Conservation (phyloP, 2,888 invertebrate genomes). For the Nemurella pictetii region DNA sequence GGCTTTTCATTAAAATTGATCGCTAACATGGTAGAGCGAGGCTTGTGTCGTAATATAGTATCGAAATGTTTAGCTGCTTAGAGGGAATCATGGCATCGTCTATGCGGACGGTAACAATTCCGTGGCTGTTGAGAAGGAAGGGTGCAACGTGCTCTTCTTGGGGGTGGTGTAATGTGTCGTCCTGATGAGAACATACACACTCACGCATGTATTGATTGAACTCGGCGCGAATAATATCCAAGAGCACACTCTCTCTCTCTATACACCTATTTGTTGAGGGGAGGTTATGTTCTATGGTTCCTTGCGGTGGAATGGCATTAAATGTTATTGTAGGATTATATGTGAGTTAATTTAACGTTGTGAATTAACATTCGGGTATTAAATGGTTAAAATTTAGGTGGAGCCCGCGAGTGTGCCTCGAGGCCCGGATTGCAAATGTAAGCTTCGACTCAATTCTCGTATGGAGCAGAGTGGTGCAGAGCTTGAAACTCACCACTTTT, state of each 20-base stretch:
- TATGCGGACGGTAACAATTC: neutral
- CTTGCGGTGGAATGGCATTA: neutral
- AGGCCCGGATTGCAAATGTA: neutral
- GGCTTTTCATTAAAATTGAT: constrained; percentile 16
- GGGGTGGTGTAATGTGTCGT: neutral
- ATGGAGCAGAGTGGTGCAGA: neutral
- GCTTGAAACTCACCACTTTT: neutral
- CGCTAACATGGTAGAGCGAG: neutral
- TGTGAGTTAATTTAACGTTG: neutral
- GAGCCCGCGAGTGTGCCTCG: neutral
- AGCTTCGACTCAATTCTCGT: neutral
- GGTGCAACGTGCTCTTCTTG: neutral
- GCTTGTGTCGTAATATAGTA: neutral
- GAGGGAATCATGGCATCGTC: neutral
- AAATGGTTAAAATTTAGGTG: neutral
- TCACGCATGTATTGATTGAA: neutral
- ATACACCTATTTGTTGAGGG: neutral
- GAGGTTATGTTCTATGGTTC: neutral
- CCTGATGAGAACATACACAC: neutral
- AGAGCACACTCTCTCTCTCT: neutral
- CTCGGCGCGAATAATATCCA: neutral
- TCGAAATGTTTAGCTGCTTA: neutral
- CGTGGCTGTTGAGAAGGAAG: neutral
- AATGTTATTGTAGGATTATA: neutral
- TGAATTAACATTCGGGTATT: neutral